Percentiles rank a stretch among this genome's conserved stretches.
Conservation (phyloP, 2,113 vertebrate genomes). For the Malurus alboscapulatus region DNA sequence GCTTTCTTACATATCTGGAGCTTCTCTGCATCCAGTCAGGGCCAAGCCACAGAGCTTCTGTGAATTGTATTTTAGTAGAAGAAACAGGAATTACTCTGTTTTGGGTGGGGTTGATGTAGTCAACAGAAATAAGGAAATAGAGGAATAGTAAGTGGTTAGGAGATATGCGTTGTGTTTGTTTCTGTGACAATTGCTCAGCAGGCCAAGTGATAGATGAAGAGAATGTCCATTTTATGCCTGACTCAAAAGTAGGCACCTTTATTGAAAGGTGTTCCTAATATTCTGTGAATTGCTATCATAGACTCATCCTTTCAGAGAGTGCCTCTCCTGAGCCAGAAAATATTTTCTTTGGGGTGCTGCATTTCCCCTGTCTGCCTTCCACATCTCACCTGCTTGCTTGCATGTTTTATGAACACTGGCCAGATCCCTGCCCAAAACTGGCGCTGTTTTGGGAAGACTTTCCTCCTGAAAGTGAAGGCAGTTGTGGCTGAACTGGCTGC, state of each 20-base stretch:
- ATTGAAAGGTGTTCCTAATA: neutral
- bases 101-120: neutral
- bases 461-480: neutral
- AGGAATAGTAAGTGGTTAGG: neutral
- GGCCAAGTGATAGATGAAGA: neutral
- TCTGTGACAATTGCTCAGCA: neutral
- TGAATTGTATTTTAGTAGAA: neutral
- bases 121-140: neutral
- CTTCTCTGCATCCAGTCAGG: neutral
- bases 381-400: neutral
- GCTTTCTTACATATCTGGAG: neutral
- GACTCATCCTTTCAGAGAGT: neutral
- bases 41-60: neutral
- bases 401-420: neutral
- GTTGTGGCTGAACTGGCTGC: neutral
- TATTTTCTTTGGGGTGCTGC: neutral
- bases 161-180: neutral
- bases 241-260: neutral
- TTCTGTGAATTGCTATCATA: neutral
- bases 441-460: neutral
- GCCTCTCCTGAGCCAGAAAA: neutral
- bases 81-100: neutral
- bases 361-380: neutral
- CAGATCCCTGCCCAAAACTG: accelerated
- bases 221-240: neutral